Conservation (phyloP, 2,888 invertebrate species). For the Hyppa rectilinea region DNA sequence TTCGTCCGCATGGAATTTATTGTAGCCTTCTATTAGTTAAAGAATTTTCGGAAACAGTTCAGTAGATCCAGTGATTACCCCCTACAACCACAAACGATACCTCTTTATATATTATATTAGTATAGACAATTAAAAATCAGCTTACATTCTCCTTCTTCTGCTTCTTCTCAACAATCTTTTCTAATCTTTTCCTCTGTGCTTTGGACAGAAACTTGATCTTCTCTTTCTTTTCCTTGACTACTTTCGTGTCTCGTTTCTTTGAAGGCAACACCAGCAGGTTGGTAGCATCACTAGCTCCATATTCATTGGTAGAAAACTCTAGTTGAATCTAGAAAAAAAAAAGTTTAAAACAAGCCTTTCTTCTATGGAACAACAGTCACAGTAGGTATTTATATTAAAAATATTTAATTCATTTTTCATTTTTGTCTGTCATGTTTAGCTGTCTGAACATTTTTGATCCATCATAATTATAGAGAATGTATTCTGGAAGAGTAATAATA, state of each 20-base stretch:
- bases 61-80: too few species aligned
- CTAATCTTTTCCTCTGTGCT: constrained; percentile 95
- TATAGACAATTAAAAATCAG: too few species aligned
- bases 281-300: constrained; percentile 92
- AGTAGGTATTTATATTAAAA: background rate
- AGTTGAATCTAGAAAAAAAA: constrained; percentile 91
- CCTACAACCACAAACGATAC: too few species aligned
- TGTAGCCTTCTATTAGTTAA: too few species aligned
- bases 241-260: constrained; percentile 94
- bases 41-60: too few species aligned
- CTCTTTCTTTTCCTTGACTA: constrained; percentile 89
- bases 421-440: too few species aligned
- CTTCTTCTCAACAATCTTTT: constrained; percentile 96
- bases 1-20: too few species aligned
- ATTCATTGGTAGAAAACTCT: constrained; percentile 91
- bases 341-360: background rate
- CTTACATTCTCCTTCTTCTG: constrained; percentile 97
- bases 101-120: too few species aligned
- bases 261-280: constrained; percentile 96
- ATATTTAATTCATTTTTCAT: background rate
- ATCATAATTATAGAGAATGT: background rate
- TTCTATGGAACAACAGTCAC: background rate
- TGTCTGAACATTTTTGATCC: too few species aligned
- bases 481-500: background rate
- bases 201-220: constrained; percentile 95